A percentile compares a stretch with the other conserved stretches of the same genome.
Evolutionary conservation across 2,888 invertebrate genomes (phyloP).

Genomic region (Glaucopsyche alexis): DNA sequence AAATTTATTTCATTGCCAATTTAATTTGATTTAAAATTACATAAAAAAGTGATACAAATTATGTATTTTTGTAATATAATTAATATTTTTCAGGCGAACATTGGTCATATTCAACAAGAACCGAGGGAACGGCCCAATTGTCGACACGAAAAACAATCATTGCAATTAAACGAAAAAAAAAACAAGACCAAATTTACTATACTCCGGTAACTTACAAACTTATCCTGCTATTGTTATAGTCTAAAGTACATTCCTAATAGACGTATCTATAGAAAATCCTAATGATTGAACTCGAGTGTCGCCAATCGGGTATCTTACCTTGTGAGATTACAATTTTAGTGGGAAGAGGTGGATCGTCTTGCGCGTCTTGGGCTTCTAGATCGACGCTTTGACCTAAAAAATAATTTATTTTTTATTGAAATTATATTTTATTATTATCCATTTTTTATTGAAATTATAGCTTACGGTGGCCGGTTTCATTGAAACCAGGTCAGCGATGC

Average conservation of each 20-base stretch:
- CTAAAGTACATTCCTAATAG: not conserved
- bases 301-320: constrained; percentile 12
- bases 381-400: constrained; percentile 29
- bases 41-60: not conserved
- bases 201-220: not conserved
- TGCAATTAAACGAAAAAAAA: not conserved
- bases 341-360: constrained; percentile 33
- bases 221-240: not conserved
- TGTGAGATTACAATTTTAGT: constrained; percentile 20
- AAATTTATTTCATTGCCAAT: not conserved
- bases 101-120: not conserved
- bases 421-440: too few species aligned
- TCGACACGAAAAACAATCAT: constrained; percentile 13
- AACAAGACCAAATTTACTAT: not conserved
- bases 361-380: constrained; percentile 35
- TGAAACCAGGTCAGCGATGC: too few species aligned
- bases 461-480: too few species aligned
- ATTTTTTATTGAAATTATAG: too few species aligned
- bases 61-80: not conserved
- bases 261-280: not conserved
- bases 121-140: not conserved
- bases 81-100: not conserved
- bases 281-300: not conserved
- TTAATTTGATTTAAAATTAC: not conserved
- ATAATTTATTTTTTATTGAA: too few species aligned